phyloP scores from a whole-genome alignment of 2,113 vertebrate species.

The Chunga burmeisteri region DNA sequence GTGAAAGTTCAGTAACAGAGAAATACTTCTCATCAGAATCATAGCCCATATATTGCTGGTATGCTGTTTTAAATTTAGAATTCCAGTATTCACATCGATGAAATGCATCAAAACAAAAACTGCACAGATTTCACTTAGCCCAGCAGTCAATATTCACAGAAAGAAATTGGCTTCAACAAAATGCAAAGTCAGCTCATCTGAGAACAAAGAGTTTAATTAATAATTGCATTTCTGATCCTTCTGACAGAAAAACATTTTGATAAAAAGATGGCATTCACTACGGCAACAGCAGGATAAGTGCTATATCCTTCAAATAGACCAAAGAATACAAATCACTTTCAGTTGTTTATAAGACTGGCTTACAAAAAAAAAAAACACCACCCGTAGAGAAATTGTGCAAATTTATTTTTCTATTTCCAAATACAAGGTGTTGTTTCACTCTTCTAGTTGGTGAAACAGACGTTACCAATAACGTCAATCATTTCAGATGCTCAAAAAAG shows the following conservation, averaged over 20 bases:
- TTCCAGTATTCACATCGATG: slow-evolving; percentile 54
- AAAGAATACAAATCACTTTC: slow-evolving; percentile 30
- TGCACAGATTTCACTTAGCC: slow-evolving; percentile 36
- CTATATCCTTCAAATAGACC: neutral
- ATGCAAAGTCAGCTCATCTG: slow-evolving; percentile 37
- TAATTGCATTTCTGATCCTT: slow-evolving; percentile 45
- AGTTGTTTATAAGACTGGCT: neutral
- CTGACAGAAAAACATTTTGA: neutral
- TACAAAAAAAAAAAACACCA: neutral
- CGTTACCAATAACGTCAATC: neutral
- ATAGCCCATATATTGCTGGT: slow-evolving; percentile 74
- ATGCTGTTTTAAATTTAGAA: slow-evolving; percentile 46
- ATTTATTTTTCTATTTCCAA: slow-evolving; percentile 11
- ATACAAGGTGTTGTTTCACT: neutral
- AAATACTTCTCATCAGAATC: slow-evolving; percentile 50
- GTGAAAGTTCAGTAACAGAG: slow-evolving; percentile 56
- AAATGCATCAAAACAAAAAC: slow-evolving; percentile 61
- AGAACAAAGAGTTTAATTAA: slow-evolving; percentile 32
- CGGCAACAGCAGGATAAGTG: slow-evolving; percentile 34
- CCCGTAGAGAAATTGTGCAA: neutral
- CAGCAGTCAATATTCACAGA: slow-evolving; percentile 41
- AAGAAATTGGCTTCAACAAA: slow-evolving; percentile 16
- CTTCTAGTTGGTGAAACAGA: neutral
- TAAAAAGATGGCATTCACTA: slow-evolving; percentile 22
- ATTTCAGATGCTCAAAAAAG: neutral